phyloP scores from a whole-genome alignment of 2,888 invertebrate species.

The Agrotis puta region DNA sequence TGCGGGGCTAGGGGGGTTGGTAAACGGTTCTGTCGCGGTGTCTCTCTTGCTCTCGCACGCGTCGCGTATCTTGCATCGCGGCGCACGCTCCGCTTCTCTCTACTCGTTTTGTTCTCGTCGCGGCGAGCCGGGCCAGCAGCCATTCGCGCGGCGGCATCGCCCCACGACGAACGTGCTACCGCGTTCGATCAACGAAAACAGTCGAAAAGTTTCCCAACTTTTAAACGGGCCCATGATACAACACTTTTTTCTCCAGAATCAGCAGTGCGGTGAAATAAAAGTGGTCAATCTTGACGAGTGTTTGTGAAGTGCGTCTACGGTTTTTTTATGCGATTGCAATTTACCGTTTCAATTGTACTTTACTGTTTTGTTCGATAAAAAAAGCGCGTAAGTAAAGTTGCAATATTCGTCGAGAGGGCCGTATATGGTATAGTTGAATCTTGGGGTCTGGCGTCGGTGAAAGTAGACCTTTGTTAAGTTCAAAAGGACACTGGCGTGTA shows the following conservation, averaged over 20 bases:
- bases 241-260: constrained; percentile 74
- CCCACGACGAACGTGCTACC: constrained; percentile 73
- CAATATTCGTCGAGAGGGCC: constrained; percentile 84
- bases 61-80: constrained; percentile 70
- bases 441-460: constrained; percentile 86
- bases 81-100: constrained; percentile 79
- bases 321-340: constrained; percentile 81
- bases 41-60: constrained; percentile 69
- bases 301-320: constrained; percentile 82
- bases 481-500: constrained; percentile 88
- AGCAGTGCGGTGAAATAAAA: constrained; percentile 82
- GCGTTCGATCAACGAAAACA: constrained; percentile 74
- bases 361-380: constrained; percentile 87
- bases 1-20: constrained; percentile 73
- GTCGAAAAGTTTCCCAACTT: constrained; percentile 89
- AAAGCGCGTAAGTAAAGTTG: constrained; percentile 84
- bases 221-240: constrained; percentile 77
- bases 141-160: constrained; percentile 83
- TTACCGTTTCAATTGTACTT: constrained; percentile 89
- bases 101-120: constrained; percentile 77
- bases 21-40: constrained; percentile 74
- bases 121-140: constrained; percentile 46
- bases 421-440: constrained; percentile 85
- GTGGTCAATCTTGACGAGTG: constrained; percentile 78
- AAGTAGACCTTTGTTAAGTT: constrained; percentile 90